Evolutionary conservation across 2,888 invertebrate species (phyloP).

Genomic region (Aphidius colemani): DNA sequence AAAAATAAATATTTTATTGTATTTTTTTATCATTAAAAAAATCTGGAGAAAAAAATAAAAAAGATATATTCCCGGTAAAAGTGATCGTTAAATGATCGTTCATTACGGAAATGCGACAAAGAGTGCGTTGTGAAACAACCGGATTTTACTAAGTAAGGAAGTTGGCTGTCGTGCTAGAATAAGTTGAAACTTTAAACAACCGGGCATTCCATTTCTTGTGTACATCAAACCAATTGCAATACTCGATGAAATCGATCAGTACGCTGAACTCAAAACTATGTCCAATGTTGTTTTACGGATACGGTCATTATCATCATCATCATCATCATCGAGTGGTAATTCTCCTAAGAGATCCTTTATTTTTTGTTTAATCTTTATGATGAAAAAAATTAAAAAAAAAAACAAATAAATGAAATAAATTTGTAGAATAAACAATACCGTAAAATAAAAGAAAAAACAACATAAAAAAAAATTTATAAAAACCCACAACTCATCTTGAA

Average conservation of each 20-base stretch:
- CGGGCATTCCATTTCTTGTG: slow-evolving; percentile 14
- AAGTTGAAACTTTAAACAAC: slow-evolving; percentile 9
- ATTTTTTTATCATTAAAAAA: background rate
- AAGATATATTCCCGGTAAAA: background rate
- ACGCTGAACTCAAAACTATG: background rate
- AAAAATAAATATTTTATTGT: slow-evolving; percentile 5
- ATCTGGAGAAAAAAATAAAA: background rate
- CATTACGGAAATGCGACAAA: slow-evolving; percentile 7
- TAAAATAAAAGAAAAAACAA: background rate
- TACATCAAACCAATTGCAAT: background rate
- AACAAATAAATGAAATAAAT: background rate
- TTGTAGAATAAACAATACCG: background rate
- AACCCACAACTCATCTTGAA: no score
- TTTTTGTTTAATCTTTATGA: background rate
- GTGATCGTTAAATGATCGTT: background rate
- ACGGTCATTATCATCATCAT: no score
- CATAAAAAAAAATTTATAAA: background rate
- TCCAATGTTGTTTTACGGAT: background rate
- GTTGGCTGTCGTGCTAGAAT: slow-evolving; percentile 10
- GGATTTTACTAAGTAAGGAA: slow-evolving; percentile 29
- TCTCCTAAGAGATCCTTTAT: no score
- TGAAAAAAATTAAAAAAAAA: no score
- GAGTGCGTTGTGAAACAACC: slow-evolving; percentile 9
- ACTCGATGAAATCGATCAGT: slow-evolving; percentile 8
- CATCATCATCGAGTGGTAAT: no score